Percentiles rank a stretch among this genome's conserved stretches.
phyloP scores from a whole-genome alignment of 2,888 invertebrate genomes.

The Priocnemis perturbator region DNA sequence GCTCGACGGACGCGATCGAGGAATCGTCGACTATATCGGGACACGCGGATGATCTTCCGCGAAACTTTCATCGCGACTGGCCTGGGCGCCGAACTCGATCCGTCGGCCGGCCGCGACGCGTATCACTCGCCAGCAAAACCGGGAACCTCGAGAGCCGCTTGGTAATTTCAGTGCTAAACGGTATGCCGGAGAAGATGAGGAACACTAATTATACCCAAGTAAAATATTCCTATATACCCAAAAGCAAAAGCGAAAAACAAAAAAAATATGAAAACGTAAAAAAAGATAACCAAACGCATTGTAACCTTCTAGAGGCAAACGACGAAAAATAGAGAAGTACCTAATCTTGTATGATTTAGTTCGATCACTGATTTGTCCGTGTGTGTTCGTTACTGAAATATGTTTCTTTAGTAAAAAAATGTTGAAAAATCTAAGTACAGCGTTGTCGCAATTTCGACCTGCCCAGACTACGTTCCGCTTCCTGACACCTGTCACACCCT shows the following conservation, averaged over 20 bases:
- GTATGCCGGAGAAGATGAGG: conserved; percentile 20
- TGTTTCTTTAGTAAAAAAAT: conserved; percentile 79
- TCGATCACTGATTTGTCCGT: conserved; percentile 76
- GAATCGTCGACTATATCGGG: too few species aligned
- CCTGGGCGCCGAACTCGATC: too few species aligned
- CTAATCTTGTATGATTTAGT: conserved; percentile 69
- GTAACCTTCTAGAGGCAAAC: conserved; percentile 70
- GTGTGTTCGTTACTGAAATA: conserved; percentile 79
- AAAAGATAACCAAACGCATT: conserved; percentile 63
- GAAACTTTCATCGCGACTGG: too few species aligned
- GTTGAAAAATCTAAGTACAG: conserved; percentile 45
- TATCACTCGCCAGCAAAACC: conserved; percentile 4
- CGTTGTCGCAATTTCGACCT: neutral
- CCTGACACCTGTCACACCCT: too few species aligned
- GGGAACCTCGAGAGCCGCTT: conserved; percentile 55
- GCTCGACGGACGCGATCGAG: conserved; percentile 21
- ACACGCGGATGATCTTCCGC: too few species aligned
- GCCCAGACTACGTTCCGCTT: too few species aligned
- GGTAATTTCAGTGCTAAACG: conserved; percentile 58
- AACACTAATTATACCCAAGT: conserved; percentile 61
- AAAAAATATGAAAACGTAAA: conserved; percentile 55
- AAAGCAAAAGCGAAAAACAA: conserved; percentile 55
- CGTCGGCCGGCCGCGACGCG: too few species aligned
- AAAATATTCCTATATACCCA: conserved; percentile 70
- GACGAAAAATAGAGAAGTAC: conserved; percentile 67